Evolutionary conservation across 1,140 invertebrate species (phyloP).

Genomic region (Armadillidium nasatum): DNA sequence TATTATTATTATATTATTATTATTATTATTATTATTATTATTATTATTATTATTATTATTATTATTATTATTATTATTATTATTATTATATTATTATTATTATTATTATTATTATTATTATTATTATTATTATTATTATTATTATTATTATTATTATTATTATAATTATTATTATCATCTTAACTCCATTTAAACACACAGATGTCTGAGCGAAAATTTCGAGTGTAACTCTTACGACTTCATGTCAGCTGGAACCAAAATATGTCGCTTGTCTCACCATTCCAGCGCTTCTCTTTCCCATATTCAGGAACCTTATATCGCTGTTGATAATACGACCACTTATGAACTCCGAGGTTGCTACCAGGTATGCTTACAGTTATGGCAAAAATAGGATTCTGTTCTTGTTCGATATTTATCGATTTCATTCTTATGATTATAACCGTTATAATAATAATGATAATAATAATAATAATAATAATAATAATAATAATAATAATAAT

Average conservation of each 20-base stretch:
- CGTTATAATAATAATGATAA: no score
- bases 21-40: not conserved
- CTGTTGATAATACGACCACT: conserved; percentile 56
- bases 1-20: not conserved
- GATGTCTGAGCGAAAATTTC: conserved; percentile 74
- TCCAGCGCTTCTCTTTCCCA: conserved; percentile 70
- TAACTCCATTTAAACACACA: not conserved
- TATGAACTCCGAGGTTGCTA: conserved; percentile 90
- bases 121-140: no score
- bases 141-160: no score
- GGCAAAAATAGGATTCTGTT: not conserved
- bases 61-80: no score
- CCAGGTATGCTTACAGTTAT: conserved; percentile 59
- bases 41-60: no score
- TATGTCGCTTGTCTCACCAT: conserved; percentile 86
- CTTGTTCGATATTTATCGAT: not conserved
- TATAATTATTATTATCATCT: no score
- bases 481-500: no score
- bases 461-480: no score
- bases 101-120: not conserved
- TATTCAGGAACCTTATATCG: conserved; percentile 54
- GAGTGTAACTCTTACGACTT: conserved; percentile 89
- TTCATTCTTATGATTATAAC: no score
- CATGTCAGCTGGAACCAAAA: conserved; percentile 84
- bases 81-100: not conserved